phyloP scores from a whole-genome alignment of 2,113 vertebrate genomes.

The Macrotus californicus region DNA sequence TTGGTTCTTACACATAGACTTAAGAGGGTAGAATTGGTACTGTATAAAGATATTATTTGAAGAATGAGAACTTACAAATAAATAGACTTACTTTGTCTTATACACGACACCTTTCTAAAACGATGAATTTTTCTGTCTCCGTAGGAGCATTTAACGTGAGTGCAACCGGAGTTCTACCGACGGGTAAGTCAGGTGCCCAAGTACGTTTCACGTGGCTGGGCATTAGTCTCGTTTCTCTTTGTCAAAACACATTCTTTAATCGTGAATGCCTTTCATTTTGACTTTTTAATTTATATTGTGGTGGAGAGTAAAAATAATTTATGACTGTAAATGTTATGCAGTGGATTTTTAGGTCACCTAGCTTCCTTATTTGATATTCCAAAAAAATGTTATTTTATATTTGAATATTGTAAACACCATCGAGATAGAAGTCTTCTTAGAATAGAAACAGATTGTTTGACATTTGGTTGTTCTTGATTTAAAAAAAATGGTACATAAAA shows the following conservation, averaged over 20 bases:
- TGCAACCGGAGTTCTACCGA: not conserved
- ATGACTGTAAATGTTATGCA: not conserved
- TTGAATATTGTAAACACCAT: slow-evolving; percentile 17
- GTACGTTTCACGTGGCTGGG: not conserved
- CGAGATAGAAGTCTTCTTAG: slow-evolving; percentile 28
- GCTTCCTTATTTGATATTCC: slow-evolving; percentile 45
- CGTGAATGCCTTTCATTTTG: not conserved
- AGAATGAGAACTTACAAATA: not conserved
- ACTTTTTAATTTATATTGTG: slow-evolving; percentile 7
- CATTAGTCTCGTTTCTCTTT: not conserved
- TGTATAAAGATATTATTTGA: not conserved
- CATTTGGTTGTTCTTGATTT: slow-evolving; percentile 45
- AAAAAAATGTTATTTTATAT: slow-evolving; percentile 51
- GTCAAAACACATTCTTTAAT: not conserved
- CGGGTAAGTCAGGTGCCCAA: not conserved
- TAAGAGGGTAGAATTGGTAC: not conserved
- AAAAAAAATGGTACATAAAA: slow-evolving; percentile 15
- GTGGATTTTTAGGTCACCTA: not conserved
- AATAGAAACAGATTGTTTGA: slow-evolving; percentile 62
- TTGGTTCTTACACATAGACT: not conserved
- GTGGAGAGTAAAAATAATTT: not conserved
- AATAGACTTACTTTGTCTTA: not conserved
- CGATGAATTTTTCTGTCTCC: not conserved
- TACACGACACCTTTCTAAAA: not conserved
- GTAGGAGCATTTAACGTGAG: not conserved